Base-by-base conservation (phyloP, 2,888 invertebrate genomes). In the Arctia plantaginis region DNA sequence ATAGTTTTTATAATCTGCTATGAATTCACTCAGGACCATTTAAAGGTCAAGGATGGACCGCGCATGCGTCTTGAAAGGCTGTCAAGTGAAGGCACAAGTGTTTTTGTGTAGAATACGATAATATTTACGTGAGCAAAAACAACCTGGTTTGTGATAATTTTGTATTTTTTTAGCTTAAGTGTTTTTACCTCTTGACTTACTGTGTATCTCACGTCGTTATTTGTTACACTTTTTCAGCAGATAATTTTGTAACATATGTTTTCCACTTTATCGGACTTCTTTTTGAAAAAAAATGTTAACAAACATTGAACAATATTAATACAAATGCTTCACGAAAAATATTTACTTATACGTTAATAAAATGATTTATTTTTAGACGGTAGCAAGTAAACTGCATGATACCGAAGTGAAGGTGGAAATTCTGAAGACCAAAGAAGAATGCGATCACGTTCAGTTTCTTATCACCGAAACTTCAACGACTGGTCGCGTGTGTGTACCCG, bases 341-440 rank as follows among this genome's bases (percentile, higher is more conserved):
- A n/a, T n/a, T n/a, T n/a, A n/a, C n/a, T n/a, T n/a, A n/a, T n/a
- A n/a, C n/a, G n/a, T n/a, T n/a, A n/a, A n/a, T n/a, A n/a, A n/a
- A n/a, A n/a, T n/a, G n/a, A n/a, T 23, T 35, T 35, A 39, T 0
- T 76, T 77, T 2, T 70, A 99, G 98, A 99, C 99, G 12, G 99
- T 99, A 47, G 99, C 99, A 64, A 98, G 98, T 87, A 98, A 98
- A 90, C 97, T 99, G 44, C 99, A 99, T 90, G 97, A 97, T 82
- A 98, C 98, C 0, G 99, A 99, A 90, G 98, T 99, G 33, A 98
- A 98, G 88, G 98, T 99, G 85, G 97, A 98, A 88, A 98, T 99
- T 77, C 94, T 98, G 82, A 98, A 98, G 94, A 97, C 98, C 1
- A 98, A 98, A 90, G 97, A 98, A 79, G 98, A 98, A 88, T 98